Base-by-base conservation (phyloP, 2,797 vertebrate genomes). In the Syngnathus acus region DNA sequence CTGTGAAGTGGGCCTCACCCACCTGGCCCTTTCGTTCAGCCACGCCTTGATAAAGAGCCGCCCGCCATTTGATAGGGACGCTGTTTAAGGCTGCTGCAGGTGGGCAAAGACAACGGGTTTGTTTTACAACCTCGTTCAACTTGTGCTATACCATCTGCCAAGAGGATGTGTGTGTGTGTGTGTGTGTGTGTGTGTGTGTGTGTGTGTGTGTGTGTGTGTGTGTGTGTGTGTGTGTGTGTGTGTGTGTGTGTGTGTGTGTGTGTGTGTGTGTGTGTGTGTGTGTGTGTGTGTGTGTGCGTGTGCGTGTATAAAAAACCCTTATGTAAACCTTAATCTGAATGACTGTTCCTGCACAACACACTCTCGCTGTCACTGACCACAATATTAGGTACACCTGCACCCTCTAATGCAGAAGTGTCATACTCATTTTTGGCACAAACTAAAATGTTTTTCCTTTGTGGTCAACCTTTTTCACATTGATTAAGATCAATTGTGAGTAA, bases 31-130 rank as follows among this genome's bases (percentile, higher is more conserved):
- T 32, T 32, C 32, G 32, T 32, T 84, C 80, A 78, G 87, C 88
- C 88, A 90, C 87, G 80, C 89, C 88, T 89, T 88, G 83, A 87
- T 89, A 89, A 86, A 88, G 84, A 87, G 81, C 78, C 70, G 79
- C 86, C 78, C 70, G 79, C 86, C 89, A 90, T 90, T 83, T 89
- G 87, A 89, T 88, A 89, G 84, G 90, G 78, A 73, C 68, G 73
- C 71, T 80, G 84, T 75, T 62, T 86, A 85, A 90, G 83, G 76
- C 73, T 75, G 83, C 85, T 77, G 83, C 86, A 84, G 83, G 87
- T 83, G 80, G 81, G 91, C 87, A 91, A 90, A 89, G 87, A 88
- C 73, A 89, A 84, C 80, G 75, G 87, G 87, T 82, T 90, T 90
- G 88, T 91, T 92, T 92, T 91, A 90, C 87, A 91, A 83, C 86